Percentiles rank a stretch among this genome's conserved stretches.
Conservation (phyloP, 2,888 invertebrate species). For the Lydus trimaculatus region DNA sequence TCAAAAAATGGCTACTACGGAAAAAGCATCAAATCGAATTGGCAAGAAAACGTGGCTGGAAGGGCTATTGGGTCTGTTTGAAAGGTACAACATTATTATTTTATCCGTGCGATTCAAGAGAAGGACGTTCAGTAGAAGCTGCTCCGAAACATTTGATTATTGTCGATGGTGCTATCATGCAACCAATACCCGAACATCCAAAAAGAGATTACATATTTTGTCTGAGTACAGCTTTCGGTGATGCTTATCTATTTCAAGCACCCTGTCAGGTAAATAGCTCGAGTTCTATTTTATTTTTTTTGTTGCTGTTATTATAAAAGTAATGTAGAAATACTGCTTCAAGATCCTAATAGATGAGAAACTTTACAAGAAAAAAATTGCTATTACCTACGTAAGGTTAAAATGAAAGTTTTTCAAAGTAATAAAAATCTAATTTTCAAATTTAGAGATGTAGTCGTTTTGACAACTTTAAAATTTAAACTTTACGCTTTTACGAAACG, state of each 20-base stretch:
- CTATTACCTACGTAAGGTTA: too few relatives aligned
- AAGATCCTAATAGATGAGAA: not conserved
- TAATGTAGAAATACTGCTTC: not conserved
- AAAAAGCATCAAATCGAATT: slow-evolving; percentile 97
- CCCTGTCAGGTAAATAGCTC: slow-evolving; percentile 75
- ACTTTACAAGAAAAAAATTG: not conserved
- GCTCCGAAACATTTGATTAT: slow-evolving; percentile 96
- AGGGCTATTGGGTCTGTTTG: slow-evolving; percentile 98
- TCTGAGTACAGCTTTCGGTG: slow-evolving; percentile 96
- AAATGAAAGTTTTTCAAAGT: not conserved
- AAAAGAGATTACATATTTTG: slow-evolving; percentile 98
- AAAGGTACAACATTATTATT: slow-evolving; percentile 96
- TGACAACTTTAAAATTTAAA: not conserved
- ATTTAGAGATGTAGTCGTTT: not conserved
- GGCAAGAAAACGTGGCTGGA: slow-evolving; percentile 96
- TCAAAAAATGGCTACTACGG: slow-evolving; percentile 97
- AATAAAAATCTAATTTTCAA: not conserved
- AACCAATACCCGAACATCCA: slow-evolving; percentile 98
- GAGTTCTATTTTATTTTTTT: not conserved
- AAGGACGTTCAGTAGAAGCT: slow-evolving; percentile 88
- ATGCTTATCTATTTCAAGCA: slow-evolving; percentile 97
- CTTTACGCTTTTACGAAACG: not conserved
- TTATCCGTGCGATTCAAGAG: slow-evolving; percentile 94
- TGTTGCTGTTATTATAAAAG: too few relatives aligned
- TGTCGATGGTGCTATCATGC: slow-evolving; percentile 97